Conservation (phyloP, 2,797 vertebrate genomes). For the Tokudaia muenninki region DNA sequence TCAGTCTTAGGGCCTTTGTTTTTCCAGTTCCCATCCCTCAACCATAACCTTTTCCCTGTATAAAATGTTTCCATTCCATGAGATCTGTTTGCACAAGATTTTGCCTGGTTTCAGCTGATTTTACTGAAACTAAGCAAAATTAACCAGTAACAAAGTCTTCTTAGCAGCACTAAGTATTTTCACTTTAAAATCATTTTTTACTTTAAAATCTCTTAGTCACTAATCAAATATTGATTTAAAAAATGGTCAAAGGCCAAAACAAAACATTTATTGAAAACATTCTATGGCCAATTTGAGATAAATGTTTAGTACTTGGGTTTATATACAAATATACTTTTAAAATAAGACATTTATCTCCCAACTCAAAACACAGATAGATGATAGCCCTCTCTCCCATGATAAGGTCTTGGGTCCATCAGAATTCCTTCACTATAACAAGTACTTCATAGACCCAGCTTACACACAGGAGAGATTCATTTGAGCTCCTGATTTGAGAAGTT, state of each 20-base stretch:
- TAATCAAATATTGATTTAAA: slow-evolving; percentile 35
- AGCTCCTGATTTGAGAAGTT: background rate
- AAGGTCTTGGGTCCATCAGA: background rate
- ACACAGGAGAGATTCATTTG: background rate
- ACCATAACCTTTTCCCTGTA: background rate
- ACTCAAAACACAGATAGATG: background rate
- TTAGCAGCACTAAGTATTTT: slow-evolving; percentile 28
- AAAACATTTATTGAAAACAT: background rate
- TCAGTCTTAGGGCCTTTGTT: background rate
- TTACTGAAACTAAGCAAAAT: slow-evolving; percentile 43
- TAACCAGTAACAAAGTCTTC: background rate
- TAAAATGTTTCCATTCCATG: background rate
- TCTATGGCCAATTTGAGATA: background rate
- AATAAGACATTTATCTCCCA: slow-evolving; percentile 23
- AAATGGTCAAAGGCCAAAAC: background rate
- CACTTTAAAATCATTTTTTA: background rate
- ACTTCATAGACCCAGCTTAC: background rate
- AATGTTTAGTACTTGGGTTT: background rate
- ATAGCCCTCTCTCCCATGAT: background rate
- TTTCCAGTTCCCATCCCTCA: fast-evolving
- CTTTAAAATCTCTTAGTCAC: background rate
- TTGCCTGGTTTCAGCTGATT: background rate
- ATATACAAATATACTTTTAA: background rate
- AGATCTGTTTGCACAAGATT: background rate
- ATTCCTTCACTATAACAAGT: background rate